Evolutionary conservation across 2,113 vertebrate genomes (phyloP).

Genomic region (Notarius quadriscutis): DNA sequence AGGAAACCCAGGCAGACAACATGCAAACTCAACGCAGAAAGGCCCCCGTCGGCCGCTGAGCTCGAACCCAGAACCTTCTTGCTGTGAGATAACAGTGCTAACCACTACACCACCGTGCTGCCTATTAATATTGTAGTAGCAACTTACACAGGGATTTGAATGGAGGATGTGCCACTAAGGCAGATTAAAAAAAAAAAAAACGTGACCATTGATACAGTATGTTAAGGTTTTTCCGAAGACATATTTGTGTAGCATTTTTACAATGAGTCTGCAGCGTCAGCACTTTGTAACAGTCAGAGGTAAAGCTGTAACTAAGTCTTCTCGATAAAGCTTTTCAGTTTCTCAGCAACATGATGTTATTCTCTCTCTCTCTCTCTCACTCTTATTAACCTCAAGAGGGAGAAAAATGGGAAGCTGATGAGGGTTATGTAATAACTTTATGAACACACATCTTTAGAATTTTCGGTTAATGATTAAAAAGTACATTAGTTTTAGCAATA

Average conservation of each 20-base stretch:
- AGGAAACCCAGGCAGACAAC: too few relatives aligned
- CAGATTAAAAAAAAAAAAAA: neutral
- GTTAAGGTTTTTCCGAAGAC: neutral
- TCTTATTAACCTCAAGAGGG: neutral
- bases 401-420: neutral
- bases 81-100: too few relatives aligned
- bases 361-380: too few relatives aligned
- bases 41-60: too few relatives aligned
- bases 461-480: neutral
- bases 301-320: neutral
- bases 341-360: neutral
- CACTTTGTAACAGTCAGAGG: neutral
- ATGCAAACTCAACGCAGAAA: too few relatives aligned
- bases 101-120: too few relatives aligned
- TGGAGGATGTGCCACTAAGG: neutral
- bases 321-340: neutral
- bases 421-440: neutral
- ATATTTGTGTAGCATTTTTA: neutral
- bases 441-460: neutral
- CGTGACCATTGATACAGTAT: neutral
- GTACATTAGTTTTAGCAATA: neutral
- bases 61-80: too few relatives aligned
- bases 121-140: neutral
- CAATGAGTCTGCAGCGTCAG: neutral
- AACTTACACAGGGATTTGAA: neutral